A percentile compares a stretch with the other conserved stretches of the same genome.
These are phyloP conservation scores for Ibycter americanus DNA, from an alignment of 2,797 vertebrate genomes.

Conservation along the genomic window DNA sequence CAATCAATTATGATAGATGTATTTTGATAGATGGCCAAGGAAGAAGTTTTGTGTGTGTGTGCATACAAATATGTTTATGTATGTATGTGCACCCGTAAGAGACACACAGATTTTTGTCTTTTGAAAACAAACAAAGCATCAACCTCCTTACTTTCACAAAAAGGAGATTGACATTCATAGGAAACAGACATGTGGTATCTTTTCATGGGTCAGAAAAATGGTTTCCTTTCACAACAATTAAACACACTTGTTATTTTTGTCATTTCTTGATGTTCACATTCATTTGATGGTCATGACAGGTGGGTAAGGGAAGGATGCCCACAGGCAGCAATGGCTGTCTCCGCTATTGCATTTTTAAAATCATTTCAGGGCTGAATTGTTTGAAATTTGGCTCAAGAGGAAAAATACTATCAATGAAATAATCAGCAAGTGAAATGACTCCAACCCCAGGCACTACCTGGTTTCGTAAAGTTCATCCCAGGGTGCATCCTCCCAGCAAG, in stretches of 20 bases:
- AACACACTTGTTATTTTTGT: neutral
- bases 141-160: neutral
- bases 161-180: neutral
- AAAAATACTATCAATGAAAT: neutral
- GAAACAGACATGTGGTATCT: neutral
- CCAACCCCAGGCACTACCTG: neutral
- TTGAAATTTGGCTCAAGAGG: neutral
- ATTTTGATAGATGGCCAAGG: neutral
- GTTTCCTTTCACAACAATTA: neutral
- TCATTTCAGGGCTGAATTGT: neutral
- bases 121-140: neutral
- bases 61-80: neutral
- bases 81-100: neutral
- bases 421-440: constrained; percentile 26
- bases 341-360: neutral
- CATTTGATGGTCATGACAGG: neutral
- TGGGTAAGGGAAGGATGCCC: neutral
- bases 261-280: neutral
- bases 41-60: neutral
- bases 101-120: neutral
- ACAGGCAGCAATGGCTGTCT: neutral
- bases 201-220: neutral
- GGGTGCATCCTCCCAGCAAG: neutral
- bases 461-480: neutral
- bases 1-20: neutral